These are phyloP conservation scores for Muschampia plurimacula DNA, from an alignment of 2,888 invertebrate genomes.

Conservation along the genomic window DNA sequence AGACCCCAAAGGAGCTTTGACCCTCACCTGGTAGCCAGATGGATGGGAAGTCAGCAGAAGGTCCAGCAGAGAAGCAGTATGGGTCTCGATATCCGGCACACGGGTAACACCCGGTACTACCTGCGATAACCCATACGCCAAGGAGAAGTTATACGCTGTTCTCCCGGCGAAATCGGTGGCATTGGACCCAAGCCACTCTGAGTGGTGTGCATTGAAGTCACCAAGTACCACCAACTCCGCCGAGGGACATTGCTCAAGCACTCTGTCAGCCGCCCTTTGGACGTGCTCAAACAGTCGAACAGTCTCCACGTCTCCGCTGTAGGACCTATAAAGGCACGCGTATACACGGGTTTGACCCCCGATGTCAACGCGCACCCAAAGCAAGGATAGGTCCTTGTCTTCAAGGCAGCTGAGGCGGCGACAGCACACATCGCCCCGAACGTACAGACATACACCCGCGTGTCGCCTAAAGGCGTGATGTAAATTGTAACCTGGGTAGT, in stretches of 20 bases:
- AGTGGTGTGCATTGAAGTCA: slow-evolving; percentile 1
- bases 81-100: neutral
- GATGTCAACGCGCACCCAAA: slow-evolving; percentile 22
- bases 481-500: slow-evolving; percentile 16
- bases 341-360: slow-evolving; percentile 17
- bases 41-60: slow-evolving; percentile 19
- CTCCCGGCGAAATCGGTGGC: neutral
- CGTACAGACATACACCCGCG: slow-evolving; percentile 30
- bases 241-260: neutral
- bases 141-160: neutral
- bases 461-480: slow-evolving; percentile 25
- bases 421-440: slow-evolving; percentile 26
- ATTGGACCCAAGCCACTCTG: neutral
- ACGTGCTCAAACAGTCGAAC: slow-evolving; percentile 29
- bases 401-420: slow-evolving; percentile 20
- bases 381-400: slow-evolving; percentile 21
- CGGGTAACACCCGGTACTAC: neutral
- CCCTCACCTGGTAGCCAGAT: neutral
- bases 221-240: neutral
- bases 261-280: neutral
- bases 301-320: slow-evolving; percentile 15
- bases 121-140: neutral
- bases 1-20: neutral
- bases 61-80: slow-evolving; percentile 13
- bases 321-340: slow-evolving; percentile 29